These are phyloP conservation scores for Ceratina calcarata DNA, from an alignment of 1,140 invertebrate species.

Conservation along the genomic window DNA sequence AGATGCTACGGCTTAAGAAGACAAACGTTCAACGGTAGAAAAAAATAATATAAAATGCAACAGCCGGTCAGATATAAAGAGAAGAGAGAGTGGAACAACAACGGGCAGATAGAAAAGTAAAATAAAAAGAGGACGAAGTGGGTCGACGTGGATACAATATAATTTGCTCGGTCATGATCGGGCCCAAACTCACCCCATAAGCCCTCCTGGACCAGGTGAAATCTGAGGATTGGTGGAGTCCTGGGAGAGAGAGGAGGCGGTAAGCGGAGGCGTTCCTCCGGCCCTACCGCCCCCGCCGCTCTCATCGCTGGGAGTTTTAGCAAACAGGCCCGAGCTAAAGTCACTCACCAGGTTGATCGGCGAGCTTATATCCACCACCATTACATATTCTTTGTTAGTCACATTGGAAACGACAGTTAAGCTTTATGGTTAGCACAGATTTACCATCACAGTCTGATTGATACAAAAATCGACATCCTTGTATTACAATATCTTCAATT, in stretches of 20 bases:
- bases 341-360: slow-evolving; percentile 93
- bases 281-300: slow-evolving; percentile 82
- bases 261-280: slow-evolving; percentile 78
- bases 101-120: neutral
- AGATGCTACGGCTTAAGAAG: too few species aligned
- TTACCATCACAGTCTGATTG: slow-evolving; percentile 42
- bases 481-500: neutral
- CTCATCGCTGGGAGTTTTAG: slow-evolving; percentile 93
- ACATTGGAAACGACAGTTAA: slow-evolving; percentile 61
- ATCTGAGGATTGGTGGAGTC: slow-evolving; percentile 77
- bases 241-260: slow-evolving; percentile 80
- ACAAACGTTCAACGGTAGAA: slow-evolving; percentile 6
- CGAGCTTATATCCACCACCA: slow-evolving; percentile 84
- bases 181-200: slow-evolving; percentile 78
- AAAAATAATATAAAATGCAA: slow-evolving; percentile 34
- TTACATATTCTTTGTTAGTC: slow-evolving; percentile 77
- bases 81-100: slow-evolving; percentile 11
- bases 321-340: slow-evolving; percentile 92
- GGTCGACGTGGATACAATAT: slow-evolving; percentile 42
- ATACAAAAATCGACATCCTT: neutral
- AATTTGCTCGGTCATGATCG: slow-evolving; percentile 58
- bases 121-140: slow-evolving; percentile 5
- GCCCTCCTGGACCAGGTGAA: slow-evolving; percentile 76
- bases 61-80: slow-evolving; percentile 13
- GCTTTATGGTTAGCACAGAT: slow-evolving; percentile 52